These are phyloP conservation scores for Acanthornis magna DNA, from an alignment of 2,797 vertebrate species.

Conservation along the genomic window DNA sequence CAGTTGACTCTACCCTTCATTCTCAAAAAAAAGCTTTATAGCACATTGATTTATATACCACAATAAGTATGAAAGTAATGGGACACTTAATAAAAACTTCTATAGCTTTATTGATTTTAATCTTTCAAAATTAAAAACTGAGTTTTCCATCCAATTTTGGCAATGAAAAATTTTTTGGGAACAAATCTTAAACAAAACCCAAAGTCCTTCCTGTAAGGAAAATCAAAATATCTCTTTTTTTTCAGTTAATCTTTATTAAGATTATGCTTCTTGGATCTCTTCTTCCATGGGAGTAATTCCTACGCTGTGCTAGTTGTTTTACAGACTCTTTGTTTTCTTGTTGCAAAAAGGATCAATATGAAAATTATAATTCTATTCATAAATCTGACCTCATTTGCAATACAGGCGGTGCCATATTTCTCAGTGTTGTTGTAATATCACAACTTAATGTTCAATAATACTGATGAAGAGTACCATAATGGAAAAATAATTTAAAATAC, in stretches of 20 bases:
- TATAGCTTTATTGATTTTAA: not conserved
- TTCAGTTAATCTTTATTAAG: not conserved
- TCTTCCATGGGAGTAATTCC: not conserved
- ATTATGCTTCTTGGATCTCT: not conserved
- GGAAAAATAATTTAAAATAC: not conserved
- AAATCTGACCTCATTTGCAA: not conserved
- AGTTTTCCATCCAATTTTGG: not conserved
- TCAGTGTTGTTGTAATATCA: not conserved
- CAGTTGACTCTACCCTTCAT: not conserved
- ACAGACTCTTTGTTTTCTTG: not conserved
- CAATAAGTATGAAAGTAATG: not conserved
- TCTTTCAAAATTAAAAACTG: not conserved
- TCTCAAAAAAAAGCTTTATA: not conserved
- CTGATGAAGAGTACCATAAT: not conserved
- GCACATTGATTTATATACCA: not conserved
- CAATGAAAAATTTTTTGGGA: not conserved
- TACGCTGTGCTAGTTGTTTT: not conserved
- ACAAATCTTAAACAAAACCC: not conserved
- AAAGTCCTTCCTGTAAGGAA: not conserved
- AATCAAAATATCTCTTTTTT: not conserved
- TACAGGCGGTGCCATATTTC: not conserved
- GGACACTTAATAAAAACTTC: not conserved
- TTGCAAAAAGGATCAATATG: not conserved
- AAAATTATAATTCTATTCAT: not conserved
- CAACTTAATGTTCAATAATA: not conserved